Evolutionary conservation across 2,797 vertebrate genomes (phyloP), one percentile per base, ranked within the genome.

Genomic region (Sebastes alutus): DNA sequence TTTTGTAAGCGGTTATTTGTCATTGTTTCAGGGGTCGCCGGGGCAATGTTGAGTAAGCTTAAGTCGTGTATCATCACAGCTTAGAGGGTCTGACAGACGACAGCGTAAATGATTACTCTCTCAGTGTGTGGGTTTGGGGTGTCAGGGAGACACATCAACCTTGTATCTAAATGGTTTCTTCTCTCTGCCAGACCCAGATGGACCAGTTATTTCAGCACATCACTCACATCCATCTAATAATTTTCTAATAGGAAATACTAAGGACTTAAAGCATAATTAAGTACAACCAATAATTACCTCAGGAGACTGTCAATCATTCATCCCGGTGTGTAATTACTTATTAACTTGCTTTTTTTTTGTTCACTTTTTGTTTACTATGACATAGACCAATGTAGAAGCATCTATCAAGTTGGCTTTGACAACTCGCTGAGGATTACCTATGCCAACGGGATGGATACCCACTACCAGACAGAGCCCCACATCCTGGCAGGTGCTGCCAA

Each of bases 391-490:
- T 94, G 99, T 88, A 96, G 97, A 89, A 99, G 98, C 80, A 98
- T 96, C 89, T 99, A 98, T 89, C 97, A 99, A 93, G 95, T 99
- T 54, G 98, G 98, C 59, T 99, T 97, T 0, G 98, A 99, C 8
- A 96, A 97, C 85, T 99, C 98, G 0, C 96, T 99, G 78, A 93
- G 98, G 88, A 97, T 99, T 78, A 96, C 98, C 84, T 99, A 98
- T 0, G 98, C 98, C 93, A 99, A 98, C 0, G 99, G 99, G 35
- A 96, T 99, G 93, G 98, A 97, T 86, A 97, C 98, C 0, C 97
- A 99, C 93, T 99, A 98, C 91, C 98, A 99, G 80, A 99, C 98
- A 0, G 98, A 99, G 90, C 98, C 99, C 0, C 98, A 99, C 0
- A 96, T 99, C 82, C 93, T 99, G 93, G 97, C 98, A 5, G 99